Evolutionary conservation across 1,140 invertebrate species (phyloP).

Genomic region (Cydia splendana): DNA sequence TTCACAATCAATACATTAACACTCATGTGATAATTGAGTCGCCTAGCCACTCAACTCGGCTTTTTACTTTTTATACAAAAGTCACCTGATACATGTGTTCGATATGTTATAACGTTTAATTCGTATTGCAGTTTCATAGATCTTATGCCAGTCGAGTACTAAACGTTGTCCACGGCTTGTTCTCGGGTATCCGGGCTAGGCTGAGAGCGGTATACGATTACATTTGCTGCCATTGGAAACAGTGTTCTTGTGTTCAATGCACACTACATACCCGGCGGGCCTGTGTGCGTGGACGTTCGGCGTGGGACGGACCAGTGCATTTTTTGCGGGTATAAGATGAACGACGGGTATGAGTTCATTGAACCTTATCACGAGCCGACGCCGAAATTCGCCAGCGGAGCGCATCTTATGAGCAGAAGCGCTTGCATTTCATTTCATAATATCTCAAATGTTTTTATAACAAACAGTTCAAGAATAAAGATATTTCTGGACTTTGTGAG

Average conservation of each 20-base stretch:
- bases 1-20: not conserved
- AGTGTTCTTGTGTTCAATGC: conserved; percentile 48
- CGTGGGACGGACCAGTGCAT: conserved; percentile 75
- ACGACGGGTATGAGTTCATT: conserved; percentile 57
- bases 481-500: no score
- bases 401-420: conserved; percentile 56
- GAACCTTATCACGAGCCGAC: conserved; percentile 69
- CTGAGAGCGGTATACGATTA: conserved; percentile 56
- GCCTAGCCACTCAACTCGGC: not conserved
- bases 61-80: not conserved
- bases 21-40: not conserved
- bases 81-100: not conserved
- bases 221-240: conserved; percentile 59
- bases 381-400: conserved; percentile 68
- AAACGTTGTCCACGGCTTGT: conserved; percentile 55
- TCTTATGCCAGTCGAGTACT: conserved; percentile 40
- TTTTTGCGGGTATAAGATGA: conserved; percentile 76
- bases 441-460: conserved; percentile 32
- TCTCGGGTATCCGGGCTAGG: conserved; percentile 49
- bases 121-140: conserved; percentile 16
- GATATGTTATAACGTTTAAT: conserved; percentile 4
- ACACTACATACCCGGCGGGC: conserved; percentile 42
- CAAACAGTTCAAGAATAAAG: not conserved
- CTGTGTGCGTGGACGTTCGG: conserved; percentile 66
- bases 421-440: conserved; percentile 41